Conservation (phyloP, 1,140 invertebrate species). For the Macrosteles quadrilineatus region DNA sequence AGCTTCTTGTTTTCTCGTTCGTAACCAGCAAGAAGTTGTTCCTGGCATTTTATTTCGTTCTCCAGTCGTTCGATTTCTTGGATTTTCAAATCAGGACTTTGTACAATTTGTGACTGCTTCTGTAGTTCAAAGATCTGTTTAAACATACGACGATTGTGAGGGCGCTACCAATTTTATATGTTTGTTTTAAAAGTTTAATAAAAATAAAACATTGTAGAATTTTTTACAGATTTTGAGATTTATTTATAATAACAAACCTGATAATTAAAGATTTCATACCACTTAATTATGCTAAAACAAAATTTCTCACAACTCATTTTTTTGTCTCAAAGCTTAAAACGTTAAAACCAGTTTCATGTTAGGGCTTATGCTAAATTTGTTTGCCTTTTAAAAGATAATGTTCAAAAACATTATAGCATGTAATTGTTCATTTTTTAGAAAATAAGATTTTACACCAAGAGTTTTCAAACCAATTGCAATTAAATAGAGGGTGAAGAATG, state of each 20-base stretch:
- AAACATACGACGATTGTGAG: slow-evolving; percentile 23
- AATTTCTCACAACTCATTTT: too few relatives aligned
- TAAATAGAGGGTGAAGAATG: too few relatives aligned
- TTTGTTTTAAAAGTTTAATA: neutral
- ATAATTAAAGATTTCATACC: too few relatives aligned
- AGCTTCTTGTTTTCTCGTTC: slow-evolving; percentile 38
- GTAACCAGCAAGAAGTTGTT: slow-evolving; percentile 38
- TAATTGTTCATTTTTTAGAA: too few relatives aligned
- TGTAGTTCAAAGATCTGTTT: slow-evolving; percentile 30
- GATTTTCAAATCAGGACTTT: neutral
- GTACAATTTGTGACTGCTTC: slow-evolving; percentile 5
- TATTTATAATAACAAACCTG: neutral
- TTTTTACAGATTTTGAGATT: neutral
- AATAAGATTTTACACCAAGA: too few relatives aligned
- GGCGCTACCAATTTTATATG: neutral
- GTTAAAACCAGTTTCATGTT: too few relatives aligned
- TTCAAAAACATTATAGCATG: too few relatives aligned
- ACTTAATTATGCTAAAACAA: too few relatives aligned
- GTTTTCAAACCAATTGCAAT: too few relatives aligned
- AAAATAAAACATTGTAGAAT: neutral
- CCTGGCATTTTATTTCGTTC: slow-evolving; percentile 39
- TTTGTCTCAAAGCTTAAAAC: too few relatives aligned
- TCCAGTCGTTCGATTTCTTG: slow-evolving; percentile 32
- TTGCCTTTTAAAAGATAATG: too few relatives aligned
- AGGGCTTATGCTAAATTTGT: too few relatives aligned